These are phyloP conservation scores for Sinonovacula constricta DNA, from an alignment of 1,140 invertebrate genomes.

Conservation along the genomic window DNA sequence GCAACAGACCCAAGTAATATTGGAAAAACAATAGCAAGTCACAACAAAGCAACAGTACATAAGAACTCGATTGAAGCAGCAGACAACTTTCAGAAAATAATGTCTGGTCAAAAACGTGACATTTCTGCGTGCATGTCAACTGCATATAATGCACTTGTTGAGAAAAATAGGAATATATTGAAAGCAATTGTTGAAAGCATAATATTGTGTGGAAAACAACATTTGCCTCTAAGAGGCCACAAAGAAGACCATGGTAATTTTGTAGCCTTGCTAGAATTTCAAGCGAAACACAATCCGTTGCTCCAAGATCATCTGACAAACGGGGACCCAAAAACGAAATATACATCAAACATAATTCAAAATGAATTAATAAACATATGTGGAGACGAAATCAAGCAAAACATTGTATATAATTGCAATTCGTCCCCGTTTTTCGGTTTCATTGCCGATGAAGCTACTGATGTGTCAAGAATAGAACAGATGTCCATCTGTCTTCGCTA, in stretches of 20 bases:
- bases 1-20: too few species aligned
- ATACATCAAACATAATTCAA: conserved; percentile 17
- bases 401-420: conserved; percentile 4
- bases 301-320: too few species aligned
- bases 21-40: conserved; percentile 1
- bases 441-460: conserved; percentile 12
- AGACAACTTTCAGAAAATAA: conserved; percentile 1
- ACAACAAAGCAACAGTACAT: background rate
- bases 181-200: conserved; percentile 9
- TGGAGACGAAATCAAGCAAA: too few species aligned
- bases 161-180: too few species aligned
- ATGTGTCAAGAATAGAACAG: too few species aligned
- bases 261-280: background rate
- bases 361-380: conserved; percentile 8
- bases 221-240: conserved; percentile 1
- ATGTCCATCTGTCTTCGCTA: too few species aligned
- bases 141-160: too few species aligned
- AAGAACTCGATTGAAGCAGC: background rate
- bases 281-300: background rate
- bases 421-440: background rate
- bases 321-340: too few species aligned
- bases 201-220: conserved; percentile 11
- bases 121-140: too few species aligned
- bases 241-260: too few species aligned
- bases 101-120: too few species aligned